Evolutionary conservation across 2,797 vertebrate genomes (phyloP), one percentile per base, ranked within the genome.

Genomic region (Enteromius thamalakanensis): DNA sequence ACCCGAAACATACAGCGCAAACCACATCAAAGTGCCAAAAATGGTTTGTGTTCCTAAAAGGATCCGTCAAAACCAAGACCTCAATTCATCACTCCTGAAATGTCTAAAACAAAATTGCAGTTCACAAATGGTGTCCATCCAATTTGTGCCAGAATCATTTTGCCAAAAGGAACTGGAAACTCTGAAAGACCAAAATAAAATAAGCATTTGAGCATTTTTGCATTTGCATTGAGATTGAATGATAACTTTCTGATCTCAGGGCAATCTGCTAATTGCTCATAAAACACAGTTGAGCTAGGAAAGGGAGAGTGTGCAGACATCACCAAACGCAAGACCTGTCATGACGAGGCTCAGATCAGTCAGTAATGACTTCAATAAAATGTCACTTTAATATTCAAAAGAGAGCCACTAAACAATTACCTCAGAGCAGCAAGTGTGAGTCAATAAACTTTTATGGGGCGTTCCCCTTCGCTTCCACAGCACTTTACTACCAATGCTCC

Each of bases 361-460:
- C 90, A 23, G 15, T 91, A 95, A 96, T 93, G 89, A 95, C 92
- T 90, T 91, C 79, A 86, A 94, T 93, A 93, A 93, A 94, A 19
- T 85, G 87, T 89, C 91, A 88, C 87, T 88, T 87, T 92, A 90
- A 92, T 93, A 92, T 92, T 89, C 90, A 90, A 91, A 90, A 90
- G 93, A 94, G 74, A 91, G 80, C 81, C 87, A 88, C 89, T 92
- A 91, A 93, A 91, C 89, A 93, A 87, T 90, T 83, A 85, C 86
- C 82, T 89, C 85, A 90, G 83, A 89, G 86, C 83, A 90, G 89
- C 79, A 87, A 86, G 89, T 42, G 88, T 86, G 90, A 95, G 93
- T 94, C 92, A 91, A 94, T 95, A 94, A 92, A 92, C 78, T 88
- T 94, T 93, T 93, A 94, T 92, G 84, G 86, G 90, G 87, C 90